Conservation (phyloP, 92 coral and sea anemone species). For the Porites cylindrica region DNA sequence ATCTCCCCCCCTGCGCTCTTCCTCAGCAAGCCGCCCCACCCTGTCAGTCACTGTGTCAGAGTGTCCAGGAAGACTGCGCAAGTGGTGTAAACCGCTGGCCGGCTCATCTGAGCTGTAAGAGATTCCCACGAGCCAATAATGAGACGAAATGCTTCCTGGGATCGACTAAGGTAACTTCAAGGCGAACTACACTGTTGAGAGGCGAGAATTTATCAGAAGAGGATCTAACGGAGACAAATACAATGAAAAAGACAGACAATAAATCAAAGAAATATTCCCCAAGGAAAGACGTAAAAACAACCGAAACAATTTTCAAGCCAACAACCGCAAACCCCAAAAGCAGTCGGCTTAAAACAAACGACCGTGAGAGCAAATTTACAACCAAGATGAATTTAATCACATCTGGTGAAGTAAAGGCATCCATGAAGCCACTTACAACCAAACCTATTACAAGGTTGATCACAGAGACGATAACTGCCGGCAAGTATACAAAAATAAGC, state of each 20-base stretch:
- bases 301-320: background rate
- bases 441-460: too few relatives aligned
- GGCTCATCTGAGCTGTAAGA: constrained; percentile 10
- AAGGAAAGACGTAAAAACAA: background rate
- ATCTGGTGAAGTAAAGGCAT: background rate
- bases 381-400: background rate
- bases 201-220: background rate
- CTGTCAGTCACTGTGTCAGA: constrained; percentile 67
- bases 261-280: background rate
- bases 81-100: constrained; percentile 9
- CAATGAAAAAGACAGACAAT: background rate
- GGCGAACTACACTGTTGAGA: constrained; percentile 26
- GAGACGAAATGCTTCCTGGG: constrained; percentile 30
- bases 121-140: constrained; percentile 32
- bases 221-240: constrained; percentile 9
- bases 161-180: background rate
- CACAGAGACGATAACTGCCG: too few relatives aligned
- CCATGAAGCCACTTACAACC: too few relatives aligned
- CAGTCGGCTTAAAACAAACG: too few relatives aligned
- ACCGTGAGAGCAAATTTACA: background rate
- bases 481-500: too few relatives aligned
- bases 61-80: constrained; percentile 59
- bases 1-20: constrained; percentile 55
- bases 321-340: background rate
- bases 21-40: constrained; percentile 50